Evolutionary conservation across 2,888 invertebrate genomes (phyloP), one percentile per base, ranked within the genome.

Genomic region (Cosmopolites sordidus): DNA sequence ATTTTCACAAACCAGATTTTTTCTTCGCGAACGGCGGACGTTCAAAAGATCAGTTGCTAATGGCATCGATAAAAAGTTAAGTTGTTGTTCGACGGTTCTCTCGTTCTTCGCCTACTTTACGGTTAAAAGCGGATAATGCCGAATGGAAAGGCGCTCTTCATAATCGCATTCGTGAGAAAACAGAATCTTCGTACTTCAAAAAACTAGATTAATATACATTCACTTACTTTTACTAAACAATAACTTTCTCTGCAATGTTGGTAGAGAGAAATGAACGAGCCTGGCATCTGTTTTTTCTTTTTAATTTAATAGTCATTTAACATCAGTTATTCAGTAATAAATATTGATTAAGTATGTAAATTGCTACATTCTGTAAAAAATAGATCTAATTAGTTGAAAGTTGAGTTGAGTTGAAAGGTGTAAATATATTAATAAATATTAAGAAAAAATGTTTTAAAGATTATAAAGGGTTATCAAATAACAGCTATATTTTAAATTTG

Each of bases 131-230:
- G 11, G 33, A 3, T 11, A 11, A 33, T 12, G n/a, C n/a, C 33
- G n/a, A 33, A 33, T 12, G 33, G 33, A 33, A 33, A 33, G 33
- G 33, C 12, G 12, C 33, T 33, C 33, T 33, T 33, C 8, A 12
- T 27, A 27, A 27, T 27, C 27, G n/a, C 33, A 33, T 33, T 33
- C 5, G 33, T n/a, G 33, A 33, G 33, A 33, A 33, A 33, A 9
- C 12, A 11, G n/a, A 33, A 33, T 33, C 5, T 4, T 3, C n/a
- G 4, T 3, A 33, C 33, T 33, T 33, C n/a, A 33, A 12, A 33
- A 33, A 33, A 33, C 33, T 33, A 33, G 33, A 33, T 33, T 33
- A n/a, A 33, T 5, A 33, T 33, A 33, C 33, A 33, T 33, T 33
- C 33, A 33, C 33, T 33, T 33, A 33, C 33, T 33, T 33, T 33